Base-by-base conservation (phyloP, 2,888 invertebrate species). In the Melinopterus prodromus region DNA sequence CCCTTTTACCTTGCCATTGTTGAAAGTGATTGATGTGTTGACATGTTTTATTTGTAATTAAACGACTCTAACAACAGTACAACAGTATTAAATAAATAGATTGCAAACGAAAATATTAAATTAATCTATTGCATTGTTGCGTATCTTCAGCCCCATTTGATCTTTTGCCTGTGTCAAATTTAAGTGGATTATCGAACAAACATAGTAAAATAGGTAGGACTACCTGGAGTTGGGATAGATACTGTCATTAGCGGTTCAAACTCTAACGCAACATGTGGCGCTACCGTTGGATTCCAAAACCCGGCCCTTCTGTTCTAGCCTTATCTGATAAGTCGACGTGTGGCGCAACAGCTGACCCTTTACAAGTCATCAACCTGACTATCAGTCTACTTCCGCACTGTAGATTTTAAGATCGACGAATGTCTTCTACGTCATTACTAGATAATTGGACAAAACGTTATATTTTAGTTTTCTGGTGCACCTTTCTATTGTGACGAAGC, bases 291-390 rank as follows among this genome's bases (percentile, higher is more conserved):
- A 36, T 70, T 75, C 69, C 69, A 76, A 78, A 77, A 78, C 79
- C 79, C 80, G 76, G 77, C 82, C 82, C 81, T 79, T 80, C 77
- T 80, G 79, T 79, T 71, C 71, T 77, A 77, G 79, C 79, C 80
- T 83, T 83, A 83, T 83, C 83, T 82, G 80, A 81, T 81, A 80
- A 79, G 81, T 80, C 81, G 77, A 81, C 82, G 80, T 69, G 80
- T 80, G 79, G 79, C 81, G 75, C 79, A 81, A 83, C 80, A 80
- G 80, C 80, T 80, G 80, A 80, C 69, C 71, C 76, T 79, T 70
- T 78, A 4, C 53, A 53, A 53, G 53, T 53, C 53, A 53, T 53
- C 53, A 53, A 53, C 53, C 53, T 53, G 53, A 53, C 53, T 53
- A 53, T 53, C 53, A 53, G 53, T 53, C 7, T 12, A 9, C 53